phyloP scores from a whole-genome alignment of 2,113 vertebrate genomes.

The Ophthalmolycus amberensis region DNA sequence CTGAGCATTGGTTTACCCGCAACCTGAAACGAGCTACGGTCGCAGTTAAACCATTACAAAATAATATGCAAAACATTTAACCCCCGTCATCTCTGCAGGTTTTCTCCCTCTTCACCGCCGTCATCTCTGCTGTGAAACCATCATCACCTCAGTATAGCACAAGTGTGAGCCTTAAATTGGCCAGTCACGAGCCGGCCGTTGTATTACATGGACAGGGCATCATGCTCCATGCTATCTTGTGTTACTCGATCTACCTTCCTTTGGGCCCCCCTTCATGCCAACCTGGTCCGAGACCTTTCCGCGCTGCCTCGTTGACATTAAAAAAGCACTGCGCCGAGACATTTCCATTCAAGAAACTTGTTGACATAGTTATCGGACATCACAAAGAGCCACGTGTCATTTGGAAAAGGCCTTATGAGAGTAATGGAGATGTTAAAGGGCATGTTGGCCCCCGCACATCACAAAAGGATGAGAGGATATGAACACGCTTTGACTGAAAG shows the following conservation, averaged over 20 bases:
- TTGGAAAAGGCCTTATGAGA: slow-evolving; percentile 70
- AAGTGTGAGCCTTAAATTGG: slow-evolving; percentile 21
- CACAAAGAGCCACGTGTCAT: slow-evolving; percentile 66
- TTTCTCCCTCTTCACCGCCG: slow-evolving; percentile 13
- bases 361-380: slow-evolving; percentile 77
- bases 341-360: slow-evolving; percentile 76
- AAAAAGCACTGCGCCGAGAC: slow-evolving; percentile 51
- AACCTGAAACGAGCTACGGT: neutral
- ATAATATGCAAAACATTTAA: neutral
- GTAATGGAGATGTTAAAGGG: slow-evolving; percentile 77
- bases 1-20: neutral
- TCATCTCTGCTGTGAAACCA: slow-evolving; percentile 15
- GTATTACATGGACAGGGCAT: slow-evolving; percentile 9
- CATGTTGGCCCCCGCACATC: slow-evolving; percentile 70
- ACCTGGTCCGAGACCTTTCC: slow-evolving; percentile 51
- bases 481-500: slow-evolving; percentile 67
- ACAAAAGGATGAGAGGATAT: slow-evolving; percentile 75
- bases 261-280: slow-evolving; percentile 4
- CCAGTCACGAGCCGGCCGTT: neutral
- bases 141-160: slow-evolving; percentile 23
- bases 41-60: neutral
- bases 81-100: neutral
- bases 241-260: slow-evolving; percentile 30
- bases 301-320: slow-evolving; percentile 65
- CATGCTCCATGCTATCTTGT: neutral